Conservation (phyloP, 2,888 invertebrate genomes). For the Hartigia nigra region DNA sequence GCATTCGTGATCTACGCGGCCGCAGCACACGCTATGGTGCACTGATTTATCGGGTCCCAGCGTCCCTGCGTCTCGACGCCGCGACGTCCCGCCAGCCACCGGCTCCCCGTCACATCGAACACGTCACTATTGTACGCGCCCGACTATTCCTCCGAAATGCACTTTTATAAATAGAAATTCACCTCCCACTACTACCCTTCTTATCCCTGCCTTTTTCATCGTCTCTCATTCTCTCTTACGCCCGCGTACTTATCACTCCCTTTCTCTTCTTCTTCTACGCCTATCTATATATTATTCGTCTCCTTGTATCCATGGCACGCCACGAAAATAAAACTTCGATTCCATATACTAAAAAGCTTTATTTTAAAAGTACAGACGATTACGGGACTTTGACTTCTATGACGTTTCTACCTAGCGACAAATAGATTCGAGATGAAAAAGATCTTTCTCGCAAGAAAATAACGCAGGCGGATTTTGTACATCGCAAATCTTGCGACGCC, state of each 20-base stretch:
- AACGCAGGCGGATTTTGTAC: neutral
- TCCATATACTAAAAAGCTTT: constrained; percentile 18
- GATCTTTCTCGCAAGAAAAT: neutral
- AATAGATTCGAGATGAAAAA: neutral
- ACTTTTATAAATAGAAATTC: constrained; percentile 44
- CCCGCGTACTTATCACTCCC: neutral
- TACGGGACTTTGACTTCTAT: neutral
- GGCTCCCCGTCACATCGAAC: constrained; percentile 38
- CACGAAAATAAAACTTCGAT: neutral
- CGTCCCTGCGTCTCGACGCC: constrained; percentile 30
- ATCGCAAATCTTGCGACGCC: neutral
- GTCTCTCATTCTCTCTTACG: neutral
- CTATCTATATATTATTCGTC: neutral
- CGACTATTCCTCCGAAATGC: constrained; percentile 41
- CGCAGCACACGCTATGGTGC: constrained; percentile 37
- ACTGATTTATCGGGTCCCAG: constrained; percentile 49
- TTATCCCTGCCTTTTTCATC: neutral
- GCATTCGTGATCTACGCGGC: constrained; percentile 43
- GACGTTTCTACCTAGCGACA: neutral
- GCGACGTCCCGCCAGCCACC: constrained; percentile 18
- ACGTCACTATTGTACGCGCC: constrained; percentile 40
- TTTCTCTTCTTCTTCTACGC: neutral
- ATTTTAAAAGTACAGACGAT: constrained; percentile 15
- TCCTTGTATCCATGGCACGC: neutral
- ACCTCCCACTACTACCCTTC: neutral